These are phyloP conservation scores for Augochlora pura DNA, from an alignment of 1,140 invertebrate species.

Conservation along the genomic window DNA sequence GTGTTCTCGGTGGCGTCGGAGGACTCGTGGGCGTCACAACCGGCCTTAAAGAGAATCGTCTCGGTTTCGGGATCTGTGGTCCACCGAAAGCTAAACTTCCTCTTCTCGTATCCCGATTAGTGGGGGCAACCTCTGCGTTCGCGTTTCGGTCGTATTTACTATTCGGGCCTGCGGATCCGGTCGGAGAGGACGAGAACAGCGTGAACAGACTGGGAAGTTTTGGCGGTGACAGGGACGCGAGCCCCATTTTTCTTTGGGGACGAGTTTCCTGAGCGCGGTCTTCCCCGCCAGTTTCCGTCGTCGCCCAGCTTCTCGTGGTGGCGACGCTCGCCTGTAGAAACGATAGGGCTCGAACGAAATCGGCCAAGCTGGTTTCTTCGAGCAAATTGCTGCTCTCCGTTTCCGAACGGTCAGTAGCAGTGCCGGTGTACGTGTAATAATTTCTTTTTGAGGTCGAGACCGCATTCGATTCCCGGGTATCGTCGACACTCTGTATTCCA, in stretches of 20 bases:
- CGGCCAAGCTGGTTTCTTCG: conserved; percentile 88
- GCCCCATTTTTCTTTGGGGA: conserved; percentile 82
- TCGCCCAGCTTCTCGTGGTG: conserved; percentile 63
- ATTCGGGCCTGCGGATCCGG: conserved; percentile 8
- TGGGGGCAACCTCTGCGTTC: background rate
- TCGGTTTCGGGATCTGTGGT: conserved; percentile 37
- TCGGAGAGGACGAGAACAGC: conserved; percentile 71
- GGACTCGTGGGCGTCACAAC: conserved; percentile 67
- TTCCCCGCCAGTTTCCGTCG: background rate
- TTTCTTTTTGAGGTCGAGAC: conserved; percentile 30
- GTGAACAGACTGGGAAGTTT: conserved; percentile 77
- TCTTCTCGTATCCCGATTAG: conserved; percentile 41
- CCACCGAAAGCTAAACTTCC: conserved; percentile 54
- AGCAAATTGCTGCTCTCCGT: conserved; percentile 82
- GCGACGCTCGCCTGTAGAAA: conserved; percentile 81
- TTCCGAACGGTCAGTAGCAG: conserved; percentile 33
- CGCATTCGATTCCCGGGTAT: background rate
- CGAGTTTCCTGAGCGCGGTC: conserved; percentile 27
- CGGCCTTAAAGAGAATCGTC: conserved; percentile 79
- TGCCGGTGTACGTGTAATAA: conserved; percentile 72
- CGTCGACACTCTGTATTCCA: too few species aligned
- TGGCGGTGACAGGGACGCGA: conserved; percentile 77
- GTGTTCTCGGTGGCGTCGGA: conserved; percentile 58
- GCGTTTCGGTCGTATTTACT: conserved; percentile 70
- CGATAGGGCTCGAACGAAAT: conserved; percentile 86